phyloP scores from a whole-genome alignment of 2,888 invertebrate genomes.

The Caenorhabditis panamensis region DNA sequence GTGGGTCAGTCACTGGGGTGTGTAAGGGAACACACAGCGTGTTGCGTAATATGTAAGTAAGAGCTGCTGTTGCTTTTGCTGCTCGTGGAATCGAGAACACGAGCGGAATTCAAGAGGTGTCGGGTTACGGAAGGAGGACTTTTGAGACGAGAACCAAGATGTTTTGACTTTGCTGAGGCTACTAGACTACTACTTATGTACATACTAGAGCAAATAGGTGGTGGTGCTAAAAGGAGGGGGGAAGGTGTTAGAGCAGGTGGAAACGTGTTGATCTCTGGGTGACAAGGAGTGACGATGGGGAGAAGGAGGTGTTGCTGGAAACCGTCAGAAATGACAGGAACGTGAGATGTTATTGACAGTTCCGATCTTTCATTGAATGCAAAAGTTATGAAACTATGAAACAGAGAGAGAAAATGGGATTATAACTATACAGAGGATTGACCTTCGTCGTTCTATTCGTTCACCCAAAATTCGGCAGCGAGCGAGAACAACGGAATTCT shows the following conservation, averaged over 20 bases:
- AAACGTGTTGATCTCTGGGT: neutral
- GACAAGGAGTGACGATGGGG: no score
- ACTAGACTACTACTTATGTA: slow-evolving; percentile 36
- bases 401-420: no score
- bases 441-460: slow-evolving; percentile 26
- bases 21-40: slow-evolving; percentile 17
- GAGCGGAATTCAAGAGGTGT: slow-evolving; percentile 47
- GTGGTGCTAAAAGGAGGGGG: slow-evolving; percentile 10
- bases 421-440: slow-evolving; percentile 34
- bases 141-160: slow-evolving; percentile 6
- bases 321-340: no score
- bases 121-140: slow-evolving; percentile 40
- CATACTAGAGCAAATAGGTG: slow-evolving; percentile 14
- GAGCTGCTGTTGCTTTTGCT: neutral
- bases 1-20: neutral
- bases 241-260: slow-evolving; percentile 27
- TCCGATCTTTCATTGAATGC: no score
- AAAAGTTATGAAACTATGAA: slow-evolving; percentile 9
- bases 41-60: slow-evolving; percentile 44
- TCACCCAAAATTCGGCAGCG: no score
- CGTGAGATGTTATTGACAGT: no score
- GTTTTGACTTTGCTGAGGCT: slow-evolving; percentile 20
- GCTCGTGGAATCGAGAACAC: slow-evolving; percentile 5
- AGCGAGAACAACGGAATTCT: slow-evolving; percentile 23
- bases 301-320: no score